phyloP scores from a whole-genome alignment of 1,140 invertebrate species.

The Heliconius eleuchia region DNA sequence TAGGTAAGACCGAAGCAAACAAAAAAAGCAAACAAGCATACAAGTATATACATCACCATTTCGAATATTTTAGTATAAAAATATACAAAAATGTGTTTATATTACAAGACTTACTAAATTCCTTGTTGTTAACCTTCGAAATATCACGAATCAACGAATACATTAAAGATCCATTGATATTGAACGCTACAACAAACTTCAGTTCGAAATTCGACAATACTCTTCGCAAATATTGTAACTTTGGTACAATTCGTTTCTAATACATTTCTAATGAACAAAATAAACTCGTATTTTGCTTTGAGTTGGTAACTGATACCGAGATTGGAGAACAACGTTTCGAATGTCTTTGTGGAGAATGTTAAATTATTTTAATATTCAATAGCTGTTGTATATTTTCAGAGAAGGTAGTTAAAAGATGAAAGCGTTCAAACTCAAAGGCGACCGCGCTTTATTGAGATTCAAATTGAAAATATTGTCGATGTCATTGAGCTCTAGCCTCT shows the following conservation, averaged over 20 bases:
- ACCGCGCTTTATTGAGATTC: neutral
- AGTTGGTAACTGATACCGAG: constrained; percentile 7
- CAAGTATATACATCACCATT: too few relatives aligned
- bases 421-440: neutral
- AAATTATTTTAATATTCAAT: neutral
- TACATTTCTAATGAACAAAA: constrained; percentile 9
- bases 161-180: constrained; percentile 8
- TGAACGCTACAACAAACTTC: constrained; percentile 1
- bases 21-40: too few relatives aligned
- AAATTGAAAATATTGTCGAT: constrained; percentile 9
- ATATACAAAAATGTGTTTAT: neutral
- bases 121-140: neutral
- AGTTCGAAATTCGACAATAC: neutral
- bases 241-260: neutral
- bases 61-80: too few relatives aligned
- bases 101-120: neutral
- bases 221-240: constrained; percentile 6
- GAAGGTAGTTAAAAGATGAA: constrained; percentile 15
- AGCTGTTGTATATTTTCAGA: neutral
- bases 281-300: neutral
- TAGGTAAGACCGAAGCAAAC: too few relatives aligned
- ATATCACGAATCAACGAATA: constrained; percentile 1
- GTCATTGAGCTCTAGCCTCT: neutral
- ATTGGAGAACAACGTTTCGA: neutral
- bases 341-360: constrained; percentile 3